Evolutionary conservation across 2,113 vertebrate species (phyloP).

Genomic region (Spheniscus mendiculus): DNA sequence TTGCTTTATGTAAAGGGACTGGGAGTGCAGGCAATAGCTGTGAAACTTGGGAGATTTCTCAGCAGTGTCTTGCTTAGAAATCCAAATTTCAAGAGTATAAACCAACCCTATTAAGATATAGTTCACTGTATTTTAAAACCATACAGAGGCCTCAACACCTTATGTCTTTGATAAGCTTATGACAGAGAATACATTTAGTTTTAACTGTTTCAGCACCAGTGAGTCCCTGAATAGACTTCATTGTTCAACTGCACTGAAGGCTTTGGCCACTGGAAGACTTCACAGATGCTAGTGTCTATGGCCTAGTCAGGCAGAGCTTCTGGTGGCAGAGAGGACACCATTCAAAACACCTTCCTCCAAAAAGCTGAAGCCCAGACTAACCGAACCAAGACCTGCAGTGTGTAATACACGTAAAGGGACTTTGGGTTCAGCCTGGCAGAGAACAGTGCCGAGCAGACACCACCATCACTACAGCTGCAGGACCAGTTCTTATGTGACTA

Average conservation of each 20-base stretch:
- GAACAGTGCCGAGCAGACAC: neutral
- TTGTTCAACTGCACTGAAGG: neutral
- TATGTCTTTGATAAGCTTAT: neutral
- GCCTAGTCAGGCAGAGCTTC: neutral
- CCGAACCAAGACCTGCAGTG: accelerated
- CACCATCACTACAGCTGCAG: neutral
- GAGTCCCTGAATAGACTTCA: neutral
- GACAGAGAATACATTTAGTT: neutral
- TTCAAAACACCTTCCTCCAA: neutral
- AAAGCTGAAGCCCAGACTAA: neutral
- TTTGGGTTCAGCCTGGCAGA: neutral
- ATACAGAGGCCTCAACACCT: neutral
- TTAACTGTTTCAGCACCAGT: neutral
- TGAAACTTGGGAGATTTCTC: neutral
- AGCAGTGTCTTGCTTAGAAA: neutral
- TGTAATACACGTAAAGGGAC: accelerated
- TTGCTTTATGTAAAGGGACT: neutral
- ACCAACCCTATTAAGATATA: neutral
- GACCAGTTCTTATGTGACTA: accelerated
- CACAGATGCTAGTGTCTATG: accelerated
- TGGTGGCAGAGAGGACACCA: neutral
- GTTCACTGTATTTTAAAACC: neutral
- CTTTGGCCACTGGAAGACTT: neutral
- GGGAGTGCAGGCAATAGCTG: neutral
- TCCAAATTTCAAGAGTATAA: neutral